Evolutionary conservation across 2,797 vertebrate genomes (phyloP), one percentile per base, ranked within the genome.

Genomic region (Mastacembelus armatus): DNA sequence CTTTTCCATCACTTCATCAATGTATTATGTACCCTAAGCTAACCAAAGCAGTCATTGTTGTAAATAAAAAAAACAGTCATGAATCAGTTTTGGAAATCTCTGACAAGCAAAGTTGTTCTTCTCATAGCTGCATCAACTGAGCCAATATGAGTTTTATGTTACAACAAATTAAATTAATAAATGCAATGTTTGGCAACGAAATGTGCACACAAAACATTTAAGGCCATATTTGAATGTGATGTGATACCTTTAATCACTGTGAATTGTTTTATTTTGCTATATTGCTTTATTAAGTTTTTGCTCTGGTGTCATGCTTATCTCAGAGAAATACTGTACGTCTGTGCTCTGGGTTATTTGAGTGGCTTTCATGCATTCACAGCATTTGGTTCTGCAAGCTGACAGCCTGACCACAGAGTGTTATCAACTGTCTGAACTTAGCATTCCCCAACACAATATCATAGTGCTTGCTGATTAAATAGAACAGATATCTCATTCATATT

Each of bases 401-500:
- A 54, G 74, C 55, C 26, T 12, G 30, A 59, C 51, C 26, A 48
- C 36, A 63, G 43, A 71, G 66, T 47, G 36, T n/a, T 16, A 71
- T 76, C 49, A 74, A 59, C 54, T 44, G 27, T 69, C 58, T 81
- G 49, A 73, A 71, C 67, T 44, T 19, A 56, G 57, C 40, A 63
- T 78, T 79, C 40, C 24, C 71, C 66, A 52, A 66, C 42, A 42
- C 66, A 60, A 70, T 52, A 60, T 66, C 51, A 45, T 22, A 58
- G 40, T 49, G 51, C 30, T 51, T 24, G 27, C 63, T 56, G 44
- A 30, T 44, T 83, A 72, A 84, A 85, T 67, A n/a, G n/a, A n/a
- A n/a, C n/a, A 69, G 24, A 33, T 21, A 27, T 58, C 39, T 83
- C 47, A 65, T 81, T 71, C 66, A 77, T 74, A 58, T 66, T 81